Conservation (phyloP, 2,888 invertebrate species). For the Latrodectus hesperus region DNA sequence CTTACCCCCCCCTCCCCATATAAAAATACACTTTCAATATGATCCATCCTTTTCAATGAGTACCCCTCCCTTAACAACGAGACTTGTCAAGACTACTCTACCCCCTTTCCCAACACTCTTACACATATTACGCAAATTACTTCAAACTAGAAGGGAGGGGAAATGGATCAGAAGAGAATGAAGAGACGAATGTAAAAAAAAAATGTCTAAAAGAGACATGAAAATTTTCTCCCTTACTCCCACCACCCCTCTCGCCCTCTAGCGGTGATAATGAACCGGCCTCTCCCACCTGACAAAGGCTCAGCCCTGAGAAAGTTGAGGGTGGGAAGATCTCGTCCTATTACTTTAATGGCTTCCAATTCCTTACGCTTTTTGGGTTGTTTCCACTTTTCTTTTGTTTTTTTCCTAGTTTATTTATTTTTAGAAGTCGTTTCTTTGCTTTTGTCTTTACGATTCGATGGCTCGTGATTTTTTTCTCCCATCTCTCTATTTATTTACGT, state of each 20-base stretch:
- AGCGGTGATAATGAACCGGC: conserved; percentile 50
- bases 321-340: conserved; percentile 26
- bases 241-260: not conserved
- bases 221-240: conserved; percentile 1
- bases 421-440: conserved; percentile 24
- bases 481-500: conserved; percentile 18
- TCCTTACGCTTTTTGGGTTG: conserved; percentile 31
- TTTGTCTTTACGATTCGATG: conserved; percentile 37
- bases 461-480: conserved; percentile 38
- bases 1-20: not conserved
- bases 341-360: conserved; percentile 62
- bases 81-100: no score
- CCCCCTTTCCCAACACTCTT: not conserved
- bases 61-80: not conserved
- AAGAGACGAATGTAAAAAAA: conserved; percentile 1
- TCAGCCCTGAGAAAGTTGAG: conserved; percentile 33
- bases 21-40: conserved; percentile 34
- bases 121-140: conserved; percentile 43
- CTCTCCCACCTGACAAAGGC: conserved; percentile 55
- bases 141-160: conserved; percentile 10
- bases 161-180: conserved; percentile 15
- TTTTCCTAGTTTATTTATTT: conserved; percentile 22
- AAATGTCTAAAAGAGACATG: not conserved
- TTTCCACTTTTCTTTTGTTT: conserved; percentile 7
- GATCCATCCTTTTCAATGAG: conserved; percentile 35